Evolutionary conservation across 2,888 invertebrate species (phyloP).

Genomic region (Heliconius erato): DNA sequence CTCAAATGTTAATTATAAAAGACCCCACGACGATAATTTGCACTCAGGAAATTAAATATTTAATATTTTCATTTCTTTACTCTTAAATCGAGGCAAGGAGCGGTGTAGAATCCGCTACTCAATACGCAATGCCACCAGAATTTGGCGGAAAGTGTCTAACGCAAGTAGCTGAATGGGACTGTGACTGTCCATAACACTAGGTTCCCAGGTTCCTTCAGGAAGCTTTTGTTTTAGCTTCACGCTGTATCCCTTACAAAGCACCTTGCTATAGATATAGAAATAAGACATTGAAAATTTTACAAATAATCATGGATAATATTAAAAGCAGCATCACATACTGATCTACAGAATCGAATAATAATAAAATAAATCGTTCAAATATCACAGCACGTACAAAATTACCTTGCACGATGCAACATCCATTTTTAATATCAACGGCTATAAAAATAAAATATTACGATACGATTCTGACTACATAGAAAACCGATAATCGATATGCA

Average conservation of each 20-base stretch:
- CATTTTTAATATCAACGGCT: slow-evolving; percentile 36
- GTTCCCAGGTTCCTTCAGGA: no score
- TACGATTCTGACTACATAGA: slow-evolving; percentile 24
- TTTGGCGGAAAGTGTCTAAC: no score
- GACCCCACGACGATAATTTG: no score
- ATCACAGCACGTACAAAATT: slow-evolving; percentile 21
- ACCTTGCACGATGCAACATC: slow-evolving; percentile 15
- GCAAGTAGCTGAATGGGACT: no score
- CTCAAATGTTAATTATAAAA: no score
- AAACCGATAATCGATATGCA: slow-evolving; percentile 62
- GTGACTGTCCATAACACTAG: no score
- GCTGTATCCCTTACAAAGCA: background rate
- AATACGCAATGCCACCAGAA: no score
- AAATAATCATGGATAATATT: background rate
- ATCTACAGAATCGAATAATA: slow-evolving; percentile 3
- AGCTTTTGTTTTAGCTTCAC: background rate
- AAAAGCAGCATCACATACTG: slow-evolving; percentile 52
- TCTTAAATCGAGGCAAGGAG: no score
- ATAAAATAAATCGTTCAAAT: slow-evolving; percentile 12
- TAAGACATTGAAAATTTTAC: no score
- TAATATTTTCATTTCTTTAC: background rate
- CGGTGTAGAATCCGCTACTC: no score
- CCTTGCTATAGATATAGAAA: no score
- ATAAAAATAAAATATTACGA: slow-evolving; percentile 28
- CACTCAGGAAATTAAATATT: no score